Percentiles rank a stretch among this genome's conserved stretches.
Conservation (phyloP, 2,888 invertebrate species). For the Tenthredo mesomela region DNA sequence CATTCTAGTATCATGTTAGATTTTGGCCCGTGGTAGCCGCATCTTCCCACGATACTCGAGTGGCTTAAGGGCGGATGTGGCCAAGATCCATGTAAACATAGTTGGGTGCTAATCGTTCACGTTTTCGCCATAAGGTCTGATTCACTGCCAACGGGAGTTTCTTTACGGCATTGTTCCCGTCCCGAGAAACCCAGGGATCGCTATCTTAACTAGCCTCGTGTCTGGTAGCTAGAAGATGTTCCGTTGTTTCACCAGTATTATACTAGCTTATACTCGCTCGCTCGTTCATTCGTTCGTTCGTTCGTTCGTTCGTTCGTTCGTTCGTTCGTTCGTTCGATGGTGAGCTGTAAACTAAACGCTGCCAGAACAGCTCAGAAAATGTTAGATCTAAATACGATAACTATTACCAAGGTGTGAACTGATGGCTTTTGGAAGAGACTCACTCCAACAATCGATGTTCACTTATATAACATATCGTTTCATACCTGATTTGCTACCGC, state of each 20-base stretch:
- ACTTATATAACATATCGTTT: neutral
- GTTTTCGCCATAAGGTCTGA: constrained; percentile 76
- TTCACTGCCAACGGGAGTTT: constrained; percentile 70
- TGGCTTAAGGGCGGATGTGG: constrained; percentile 58
- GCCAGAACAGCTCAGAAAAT: constrained; percentile 66
- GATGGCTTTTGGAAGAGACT: constrained; percentile 13
- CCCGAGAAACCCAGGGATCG: constrained; percentile 65
- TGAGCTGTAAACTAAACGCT: constrained; percentile 71
- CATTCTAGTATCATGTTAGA: neutral
- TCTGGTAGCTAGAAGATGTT: constrained; percentile 62
- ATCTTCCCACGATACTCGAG: constrained; percentile 47
- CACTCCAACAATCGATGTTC: neutral
- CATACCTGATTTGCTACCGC: neutral
- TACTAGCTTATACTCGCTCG: constrained; percentile 20
- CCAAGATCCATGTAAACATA: constrained; percentile 69
- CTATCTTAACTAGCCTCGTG: constrained; percentile 75
- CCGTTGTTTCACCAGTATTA: constrained; percentile 55
- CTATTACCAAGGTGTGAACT: constrained; percentile 45
- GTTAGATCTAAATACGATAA: constrained; percentile 66
- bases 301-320: neutral
- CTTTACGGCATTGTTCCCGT: constrained; percentile 74
- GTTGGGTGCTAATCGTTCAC: constrained; percentile 76
- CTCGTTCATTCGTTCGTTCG: neutral
- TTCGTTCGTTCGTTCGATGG: constrained; percentile 57
- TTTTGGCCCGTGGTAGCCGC: constrained; percentile 6